Evolutionary conservation across 2,888 invertebrate genomes (phyloP).

Genomic region (Ceraclea dissimilis): DNA sequence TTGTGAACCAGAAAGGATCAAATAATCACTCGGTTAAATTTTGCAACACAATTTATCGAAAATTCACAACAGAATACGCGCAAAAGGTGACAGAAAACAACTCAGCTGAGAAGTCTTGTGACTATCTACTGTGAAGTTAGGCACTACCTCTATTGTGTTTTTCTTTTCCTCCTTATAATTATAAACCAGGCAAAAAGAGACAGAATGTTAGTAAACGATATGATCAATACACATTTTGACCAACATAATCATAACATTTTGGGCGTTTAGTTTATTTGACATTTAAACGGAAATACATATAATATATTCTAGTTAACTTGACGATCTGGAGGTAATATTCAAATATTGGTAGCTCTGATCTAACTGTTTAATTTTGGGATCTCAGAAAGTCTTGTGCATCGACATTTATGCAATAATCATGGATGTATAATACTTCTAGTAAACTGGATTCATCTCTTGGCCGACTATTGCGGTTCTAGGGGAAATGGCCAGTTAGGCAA

Average conservation of each 20-base stretch:
- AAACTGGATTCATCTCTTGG: too few relatives aligned
- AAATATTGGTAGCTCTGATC: too few relatives aligned
- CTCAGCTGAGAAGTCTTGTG: slow-evolving; percentile 53
- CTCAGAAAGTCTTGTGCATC: too few relatives aligned
- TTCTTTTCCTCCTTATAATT: neutral
- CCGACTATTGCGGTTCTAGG: too few relatives aligned
- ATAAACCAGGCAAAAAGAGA: neutral
- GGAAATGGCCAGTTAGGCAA: too few relatives aligned
- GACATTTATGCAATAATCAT: too few relatives aligned
- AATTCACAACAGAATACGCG: slow-evolving; percentile 1
- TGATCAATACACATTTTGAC: neutral
- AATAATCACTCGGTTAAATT: neutral
- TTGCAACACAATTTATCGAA: neutral
- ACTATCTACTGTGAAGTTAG: slow-evolving; percentile 29
- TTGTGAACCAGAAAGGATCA: slow-evolving; percentile 33
- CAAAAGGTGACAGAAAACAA: neutral
- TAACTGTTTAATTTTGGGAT: too few relatives aligned
- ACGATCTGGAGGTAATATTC: too few relatives aligned
- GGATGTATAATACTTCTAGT: too few relatives aligned
- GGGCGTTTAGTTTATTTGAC: too few relatives aligned
- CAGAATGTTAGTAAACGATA: neutral
- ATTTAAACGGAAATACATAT: too few relatives aligned
- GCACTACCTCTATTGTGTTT: neutral
- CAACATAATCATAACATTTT: neutral
- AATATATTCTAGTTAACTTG: too few relatives aligned